Evolutionary conservation across 2,113 vertebrate genomes (phyloP).

Genomic region (Siphamia tubifer): DNA sequence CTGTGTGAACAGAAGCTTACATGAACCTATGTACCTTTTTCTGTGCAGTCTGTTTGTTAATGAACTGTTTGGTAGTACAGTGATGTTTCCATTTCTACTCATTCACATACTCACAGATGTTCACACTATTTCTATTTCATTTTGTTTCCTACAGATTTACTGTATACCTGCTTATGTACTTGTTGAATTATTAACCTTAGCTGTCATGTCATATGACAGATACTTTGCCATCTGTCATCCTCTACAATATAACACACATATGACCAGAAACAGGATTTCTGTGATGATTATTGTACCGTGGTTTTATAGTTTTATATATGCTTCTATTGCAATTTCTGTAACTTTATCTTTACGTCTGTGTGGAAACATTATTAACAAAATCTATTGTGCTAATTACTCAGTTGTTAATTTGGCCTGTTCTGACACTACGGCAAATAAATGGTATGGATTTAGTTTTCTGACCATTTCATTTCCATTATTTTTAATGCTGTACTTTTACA

Average conservation of each 20-base stretch:
- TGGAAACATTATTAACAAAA: conserved; percentile 13
- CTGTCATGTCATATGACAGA: conserved; percentile 20
- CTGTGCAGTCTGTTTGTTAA: conserved; percentile 59
- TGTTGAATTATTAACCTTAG: conserved; percentile 19
- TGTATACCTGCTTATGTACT: conserved; percentile 51
- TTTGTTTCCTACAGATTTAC: conserved; percentile 62
- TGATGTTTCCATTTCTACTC: conserved; percentile 3
- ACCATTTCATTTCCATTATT: no score
- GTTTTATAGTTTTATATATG: no score
- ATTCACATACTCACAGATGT: conserved; percentile 7
- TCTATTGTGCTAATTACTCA: conserved; percentile 32
- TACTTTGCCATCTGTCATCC: conserved; percentile 20
- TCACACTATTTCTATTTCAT: neutral
- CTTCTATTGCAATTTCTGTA: neutral
- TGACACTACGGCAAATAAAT: neutral
- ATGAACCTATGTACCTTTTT: conserved; percentile 68
- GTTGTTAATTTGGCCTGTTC: conserved; percentile 23
- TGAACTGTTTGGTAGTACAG: conserved; percentile 50
- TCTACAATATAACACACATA: neutral
- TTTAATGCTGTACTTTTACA: no score
- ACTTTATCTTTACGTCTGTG: conserved; percentile 7
- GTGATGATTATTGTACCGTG: no score
- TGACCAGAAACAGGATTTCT: conserved; percentile 10
- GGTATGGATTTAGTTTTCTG: no score
- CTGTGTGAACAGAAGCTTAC: conserved; percentile 39